Conservation (phyloP, 2,888 invertebrate genomes). For the Coecobrya sp. region DNA sequence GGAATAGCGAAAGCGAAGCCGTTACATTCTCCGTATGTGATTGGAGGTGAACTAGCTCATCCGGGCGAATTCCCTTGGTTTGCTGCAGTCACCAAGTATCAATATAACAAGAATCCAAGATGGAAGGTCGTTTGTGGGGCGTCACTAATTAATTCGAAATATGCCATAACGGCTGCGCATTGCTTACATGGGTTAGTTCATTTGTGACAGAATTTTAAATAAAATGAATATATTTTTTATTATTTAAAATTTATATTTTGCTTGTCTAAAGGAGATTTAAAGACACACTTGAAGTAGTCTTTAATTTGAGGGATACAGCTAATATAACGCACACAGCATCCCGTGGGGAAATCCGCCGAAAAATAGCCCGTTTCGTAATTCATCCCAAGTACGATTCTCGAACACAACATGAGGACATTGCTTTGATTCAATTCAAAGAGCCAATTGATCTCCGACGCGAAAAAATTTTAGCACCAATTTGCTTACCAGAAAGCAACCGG, state of each 20-base stretch:
- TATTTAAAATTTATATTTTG: background rate
- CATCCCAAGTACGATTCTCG: constrained; percentile 67
- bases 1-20: constrained; percentile 14
- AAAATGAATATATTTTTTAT: background rate
- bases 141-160: constrained; percentile 91
- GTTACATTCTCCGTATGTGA: background rate
- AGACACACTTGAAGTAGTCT: constrained; percentile 77
- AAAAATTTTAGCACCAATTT: constrained; percentile 70
- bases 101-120: constrained; percentile 66
- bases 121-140: constrained; percentile 91
- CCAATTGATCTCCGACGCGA: constrained; percentile 48
- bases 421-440: constrained; percentile 61
- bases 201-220: too few species aligned
- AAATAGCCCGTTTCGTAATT: constrained; percentile 74
- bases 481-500: constrained; percentile 65
- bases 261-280: constrained; percentile 62
- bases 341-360: constrained; percentile 58
- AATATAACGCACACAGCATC: constrained; percentile 49
- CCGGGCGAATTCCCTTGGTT: constrained; percentile 81
- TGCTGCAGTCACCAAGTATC: constrained; percentile 72
- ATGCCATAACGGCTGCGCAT: constrained; percentile 93
- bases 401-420: constrained; percentile 79
- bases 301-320: constrained; percentile 68
- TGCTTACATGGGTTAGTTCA: constrained; percentile 95
- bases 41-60: constrained; percentile 67